phyloP scores from a whole-genome alignment of 2,797 vertebrate species.

The Ficedula albicollis region DNA sequence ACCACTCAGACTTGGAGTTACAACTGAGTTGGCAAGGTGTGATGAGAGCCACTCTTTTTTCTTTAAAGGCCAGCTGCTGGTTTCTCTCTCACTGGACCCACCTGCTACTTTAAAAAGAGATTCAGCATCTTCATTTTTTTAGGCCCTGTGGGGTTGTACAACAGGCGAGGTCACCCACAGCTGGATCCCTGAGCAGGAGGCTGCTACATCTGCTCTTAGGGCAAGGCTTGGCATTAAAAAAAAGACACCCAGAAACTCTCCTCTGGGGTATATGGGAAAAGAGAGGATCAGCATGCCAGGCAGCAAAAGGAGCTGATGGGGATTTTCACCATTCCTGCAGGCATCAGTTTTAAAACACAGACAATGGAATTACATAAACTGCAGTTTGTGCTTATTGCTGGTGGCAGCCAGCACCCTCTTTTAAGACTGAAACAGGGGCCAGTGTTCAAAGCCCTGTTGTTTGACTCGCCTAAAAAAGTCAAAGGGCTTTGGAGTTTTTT shows the following conservation, averaged over 20 bases:
- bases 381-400: not conserved
- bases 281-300: not conserved
- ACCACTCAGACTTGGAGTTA: not conserved
- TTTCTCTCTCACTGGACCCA: not conserved
- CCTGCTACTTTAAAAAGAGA: not conserved
- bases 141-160: not conserved
- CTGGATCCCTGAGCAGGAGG: not conserved
- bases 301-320: not conserved
- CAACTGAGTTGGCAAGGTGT: not conserved
- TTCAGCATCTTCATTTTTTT: not conserved
- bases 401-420: not conserved
- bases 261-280: not conserved
- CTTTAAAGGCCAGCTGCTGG: not conserved
- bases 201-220: not conserved
- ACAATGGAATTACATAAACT: not conserved
- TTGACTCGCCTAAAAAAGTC: not conserved
- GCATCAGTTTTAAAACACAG: not conserved
- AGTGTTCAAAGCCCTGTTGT: not conserved
- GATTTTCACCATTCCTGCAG: not conserved
- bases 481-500: not conserved
- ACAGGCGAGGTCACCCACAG: not conserved
- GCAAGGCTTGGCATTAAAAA: not conserved
- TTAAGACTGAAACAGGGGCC: not conserved
- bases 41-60: not conserved
- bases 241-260: not conserved